phyloP scores from a whole-genome alignment of 2,113 vertebrate genomes.

The Cyrtonyx montezumae region DNA sequence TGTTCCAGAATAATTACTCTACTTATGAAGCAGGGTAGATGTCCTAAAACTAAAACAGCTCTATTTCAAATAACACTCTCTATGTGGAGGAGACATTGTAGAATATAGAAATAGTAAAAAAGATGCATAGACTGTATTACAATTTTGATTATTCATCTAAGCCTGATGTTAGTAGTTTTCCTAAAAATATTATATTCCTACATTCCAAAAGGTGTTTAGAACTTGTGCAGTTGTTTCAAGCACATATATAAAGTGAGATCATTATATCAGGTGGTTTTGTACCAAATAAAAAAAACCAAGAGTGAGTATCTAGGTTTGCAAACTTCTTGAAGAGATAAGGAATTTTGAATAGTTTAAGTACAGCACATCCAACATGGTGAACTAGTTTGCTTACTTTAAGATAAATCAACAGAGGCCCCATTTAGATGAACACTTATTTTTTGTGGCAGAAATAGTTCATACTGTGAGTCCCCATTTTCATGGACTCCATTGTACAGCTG shows the following conservation, averaged over 20 bases:
- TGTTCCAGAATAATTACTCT: conserved; percentile 38
- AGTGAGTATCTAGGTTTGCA: not conserved
- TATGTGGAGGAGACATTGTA: not conserved
- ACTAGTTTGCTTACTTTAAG: conserved; percentile 26
- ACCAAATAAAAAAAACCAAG: not conserved
- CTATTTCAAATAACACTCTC: not conserved
- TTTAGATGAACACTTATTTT: conserved; percentile 20
- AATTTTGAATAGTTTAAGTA: not conserved
- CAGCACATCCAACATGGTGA: not conserved
- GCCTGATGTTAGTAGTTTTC: conserved; percentile 12
- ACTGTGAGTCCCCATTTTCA: not conserved
- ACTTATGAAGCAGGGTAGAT: conserved; percentile 26
- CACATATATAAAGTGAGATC: not conserved
- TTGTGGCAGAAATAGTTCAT: not conserved
- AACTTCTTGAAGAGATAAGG: conserved; percentile 29
- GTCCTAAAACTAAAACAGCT: conserved; percentile 30
- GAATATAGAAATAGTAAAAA: conserved; percentile 1
- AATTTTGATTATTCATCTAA: conserved; percentile 47
- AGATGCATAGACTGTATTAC: not conserved
- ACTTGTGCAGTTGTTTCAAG: not conserved
- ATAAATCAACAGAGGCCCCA: not conserved
- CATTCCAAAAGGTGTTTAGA: not conserved
- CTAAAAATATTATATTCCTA: conserved; percentile 1
- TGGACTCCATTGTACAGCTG: conserved; percentile 5
- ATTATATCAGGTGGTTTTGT: not conserved